These are phyloP conservation scores for Sebastes flavidus DNA, from an alignment of 2,797 vertebrate species.

Conservation along the genomic window DNA sequence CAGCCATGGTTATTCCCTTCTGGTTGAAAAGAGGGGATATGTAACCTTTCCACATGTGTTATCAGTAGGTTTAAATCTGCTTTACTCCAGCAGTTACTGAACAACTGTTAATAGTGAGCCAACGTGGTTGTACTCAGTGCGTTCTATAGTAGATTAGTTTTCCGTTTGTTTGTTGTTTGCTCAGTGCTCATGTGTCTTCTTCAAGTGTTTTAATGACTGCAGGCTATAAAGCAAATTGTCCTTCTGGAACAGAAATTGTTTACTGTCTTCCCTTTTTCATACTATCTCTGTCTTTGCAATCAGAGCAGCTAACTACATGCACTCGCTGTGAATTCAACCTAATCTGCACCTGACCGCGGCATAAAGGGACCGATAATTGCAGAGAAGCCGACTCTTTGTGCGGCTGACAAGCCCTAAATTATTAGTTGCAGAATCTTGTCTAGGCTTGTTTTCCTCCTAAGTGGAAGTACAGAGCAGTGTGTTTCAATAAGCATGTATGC, in stretches of 20 bases:
- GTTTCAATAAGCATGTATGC: not conserved
- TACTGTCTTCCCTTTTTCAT: not conserved
- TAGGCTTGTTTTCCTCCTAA: not conserved
- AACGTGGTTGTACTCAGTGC: not conserved
- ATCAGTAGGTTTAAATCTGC: not conserved
- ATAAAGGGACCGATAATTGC: not conserved
- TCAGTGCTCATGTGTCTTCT: not conserved
- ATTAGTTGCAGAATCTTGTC: not conserved
- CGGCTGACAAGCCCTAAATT: not conserved
- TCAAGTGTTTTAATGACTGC: not conserved
- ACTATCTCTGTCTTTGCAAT: not conserved
- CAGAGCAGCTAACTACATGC: not conserved
- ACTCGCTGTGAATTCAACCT: not conserved
- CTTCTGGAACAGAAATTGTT: not conserved
- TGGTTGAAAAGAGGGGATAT: not conserved
- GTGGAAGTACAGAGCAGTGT: not conserved
- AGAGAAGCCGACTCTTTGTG: not conserved
- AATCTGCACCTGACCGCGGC: not conserved
- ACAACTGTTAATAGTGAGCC: not conserved
- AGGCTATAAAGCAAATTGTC: not conserved
- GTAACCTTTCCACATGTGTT: not conserved
- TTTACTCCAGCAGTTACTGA: not conserved
- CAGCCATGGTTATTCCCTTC: not conserved
- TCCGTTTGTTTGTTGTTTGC: not conserved
- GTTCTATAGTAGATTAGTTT: not conserved